Evolutionary conservation across 2,113 vertebrate species (phyloP), one percentile per base, ranked within the genome.

Genomic region (Python bivittatus): DNA sequence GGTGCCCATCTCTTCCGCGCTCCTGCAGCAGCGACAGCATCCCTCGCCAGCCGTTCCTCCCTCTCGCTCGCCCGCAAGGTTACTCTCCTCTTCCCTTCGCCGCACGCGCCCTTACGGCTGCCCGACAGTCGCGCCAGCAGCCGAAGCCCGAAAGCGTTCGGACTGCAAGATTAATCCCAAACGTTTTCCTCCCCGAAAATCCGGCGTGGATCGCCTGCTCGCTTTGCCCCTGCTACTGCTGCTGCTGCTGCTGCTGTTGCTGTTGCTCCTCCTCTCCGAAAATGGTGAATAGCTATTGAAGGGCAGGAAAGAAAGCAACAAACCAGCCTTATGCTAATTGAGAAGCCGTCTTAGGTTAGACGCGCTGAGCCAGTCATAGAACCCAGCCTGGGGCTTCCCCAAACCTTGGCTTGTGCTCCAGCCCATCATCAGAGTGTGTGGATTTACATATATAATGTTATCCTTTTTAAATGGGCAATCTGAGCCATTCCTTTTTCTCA

Each of bases 221-320:
- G 44, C 1, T 90, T 68, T 54, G 29, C 85, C 91, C 25, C 93
- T 42, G 60, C 85, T 90, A 64, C 94, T 83, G 88, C 93, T 33
- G 96, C 52, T 1, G 85, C 60, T 53, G 25, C 84, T 90, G 27
- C 93, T 60, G 86, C 84, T 89, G 72, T 52, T 56, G 29, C 79
- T 90, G 25, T 93, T 54, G 85, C 86, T 90, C 53, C 94, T 84
- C 89, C 93, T n/a, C 97, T 93, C 88, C 84, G n/a, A 88, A 58
- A 92, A 90, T 87, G 86, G 58, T 12, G 93, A 85, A 60, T 48
- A 68, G 94, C 95, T 68, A 48, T 6, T 23, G 96, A 89, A 92
- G 95, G 93, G 96, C 96, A 90, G 96, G 96, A 94, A 96, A 92
- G 96, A 7, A 93, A 94, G 92, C 94, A 91, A 96, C 95, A 94